Evolutionary conservation across 2,113 vertebrate genomes (phyloP).

Genomic region (Daphoenositta chrysoptera): DNA sequence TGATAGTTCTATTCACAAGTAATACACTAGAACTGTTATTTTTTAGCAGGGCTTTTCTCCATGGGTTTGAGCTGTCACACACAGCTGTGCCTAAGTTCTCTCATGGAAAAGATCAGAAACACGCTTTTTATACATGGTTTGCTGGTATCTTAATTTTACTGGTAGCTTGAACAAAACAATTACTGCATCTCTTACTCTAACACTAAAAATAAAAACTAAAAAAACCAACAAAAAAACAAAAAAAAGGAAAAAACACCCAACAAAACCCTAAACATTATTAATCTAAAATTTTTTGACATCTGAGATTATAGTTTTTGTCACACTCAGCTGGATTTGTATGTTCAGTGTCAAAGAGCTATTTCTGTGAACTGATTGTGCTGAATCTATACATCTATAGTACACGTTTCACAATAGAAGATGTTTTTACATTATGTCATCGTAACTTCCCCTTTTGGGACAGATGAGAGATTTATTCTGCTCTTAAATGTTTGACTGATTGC

Average conservation of each 20-base stretch:
- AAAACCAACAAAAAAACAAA: not conserved
- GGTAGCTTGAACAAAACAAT: not conserved
- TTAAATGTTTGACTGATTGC: not conserved
- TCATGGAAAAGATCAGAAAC: not conserved
- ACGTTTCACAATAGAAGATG: not conserved
- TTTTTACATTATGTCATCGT: not conserved
- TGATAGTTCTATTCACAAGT: not conserved
- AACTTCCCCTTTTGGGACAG: not conserved
- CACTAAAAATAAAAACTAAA: not conserved
- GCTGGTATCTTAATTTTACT: not conserved
- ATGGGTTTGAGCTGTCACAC: not conserved
- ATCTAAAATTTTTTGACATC: not conserved
- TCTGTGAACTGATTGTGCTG: not conserved
- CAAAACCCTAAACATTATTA: no score
- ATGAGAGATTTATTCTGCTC: not conserved
- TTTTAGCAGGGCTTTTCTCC: not conserved
- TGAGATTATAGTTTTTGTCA: not conserved
- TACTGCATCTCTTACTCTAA: not conserved
- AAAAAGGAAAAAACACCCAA: rapidly evolving
- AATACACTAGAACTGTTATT: not conserved
- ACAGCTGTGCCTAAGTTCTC: not conserved
- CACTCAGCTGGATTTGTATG: not conserved
- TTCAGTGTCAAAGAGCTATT: rapidly evolving
- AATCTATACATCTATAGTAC: not conserved
- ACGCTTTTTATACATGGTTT: not conserved